Base-by-base conservation (phyloP, 2,113 vertebrate genomes). In the Tachycineta bicolor region DNA sequence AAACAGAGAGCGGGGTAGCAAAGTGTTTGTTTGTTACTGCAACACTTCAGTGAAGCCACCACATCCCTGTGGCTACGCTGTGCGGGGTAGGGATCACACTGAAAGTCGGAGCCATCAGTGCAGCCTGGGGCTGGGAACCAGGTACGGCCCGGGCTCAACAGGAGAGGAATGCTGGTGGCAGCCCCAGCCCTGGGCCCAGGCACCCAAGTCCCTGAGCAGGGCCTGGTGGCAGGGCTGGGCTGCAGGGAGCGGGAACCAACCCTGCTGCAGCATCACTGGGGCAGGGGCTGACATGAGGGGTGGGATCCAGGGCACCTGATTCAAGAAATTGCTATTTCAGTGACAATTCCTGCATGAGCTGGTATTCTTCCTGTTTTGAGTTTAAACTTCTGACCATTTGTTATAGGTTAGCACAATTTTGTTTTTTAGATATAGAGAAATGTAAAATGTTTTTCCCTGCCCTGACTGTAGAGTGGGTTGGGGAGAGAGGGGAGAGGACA, bases 51-150 rank as follows among this genome's bases (percentile, higher is more conserved):
- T 3, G 19, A 41, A 49, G 19, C n/a, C 4, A 3, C 10, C 12
- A 14, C 7, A 39, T 11, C 22, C 21, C 43, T 28, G 37, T 31
- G 50, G 10, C 20, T 4, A 0, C 0, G 1, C 47, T 15, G 24
- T 9, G 28, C 0, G 1, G 2, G 3, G 7, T 0, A 13, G 18
- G 25, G 6, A 20, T 14, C 22, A 6, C 1, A 11, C 23, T 5
- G 31, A 15, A 44, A 24, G 44, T 12, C 58, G 9, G 31, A 24
- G n/a, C 53, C 29, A 1, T 1, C 7, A 0, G 15, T 0, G 5
- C 12, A 33, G 23, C 55, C 19, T 0, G 0, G 14, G 21, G 11
- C 23, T 2, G 12, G 34, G 22, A 73, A 24, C 23, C 21, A 23
- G 44, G n/a, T n/a, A n/a, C n/a, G n/a, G n/a, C n/a, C n/a, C n/a